Base-by-base conservation (phyloP, 2,797 vertebrate species). In the Galago senegalensis region DNA sequence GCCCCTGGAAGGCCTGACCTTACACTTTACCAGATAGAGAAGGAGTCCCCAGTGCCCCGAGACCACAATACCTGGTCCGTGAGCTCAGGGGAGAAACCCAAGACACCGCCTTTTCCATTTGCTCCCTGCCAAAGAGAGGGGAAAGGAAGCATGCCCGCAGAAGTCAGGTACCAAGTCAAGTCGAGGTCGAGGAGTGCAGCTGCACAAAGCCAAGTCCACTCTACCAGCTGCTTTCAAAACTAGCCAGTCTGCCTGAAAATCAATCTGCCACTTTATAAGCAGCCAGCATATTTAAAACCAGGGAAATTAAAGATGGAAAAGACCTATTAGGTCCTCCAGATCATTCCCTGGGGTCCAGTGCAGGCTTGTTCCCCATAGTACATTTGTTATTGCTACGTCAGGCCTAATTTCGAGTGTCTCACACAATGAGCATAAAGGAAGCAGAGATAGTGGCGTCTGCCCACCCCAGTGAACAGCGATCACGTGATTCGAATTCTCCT, bases 301-400 rank as follows among this genome's bases (percentile, higher is more conserved):
- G 84, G 83, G 81, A 96, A 94, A 96, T 93, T 94, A 97, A 95
- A 97, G 83, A 96, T 95, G 72, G 94, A 95, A 95, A 97, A 94
- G 77, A 63, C 79, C 90, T 94, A 75, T 75, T 85, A 96, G 84
- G 95, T 87, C 96, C 97, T 97, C 89, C 85, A 89, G 75, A 89
- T 93, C 91, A 92, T 97, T 92, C 93, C 80, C 91, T 65, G 43
- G 94, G 70, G 93, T 80, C 91, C 84, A 82, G 73, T 61, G 37
- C 84, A 86, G 25, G 31, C 83, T 63, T 49, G 5, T 87, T 97
- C 92, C 93, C 93, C 67, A n/a, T 49, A 34, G 77, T 61, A 60
- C 81, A 88, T 93, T 95, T 92, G 94, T 94, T 97, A 92, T 49
- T n/a, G 3, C 58, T n/a, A 34, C 13, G 70, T 83, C 89, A 95